Evolutionary conservation across 2,113 vertebrate species (phyloP).

Genomic region (Myocastor coypus): DNA sequence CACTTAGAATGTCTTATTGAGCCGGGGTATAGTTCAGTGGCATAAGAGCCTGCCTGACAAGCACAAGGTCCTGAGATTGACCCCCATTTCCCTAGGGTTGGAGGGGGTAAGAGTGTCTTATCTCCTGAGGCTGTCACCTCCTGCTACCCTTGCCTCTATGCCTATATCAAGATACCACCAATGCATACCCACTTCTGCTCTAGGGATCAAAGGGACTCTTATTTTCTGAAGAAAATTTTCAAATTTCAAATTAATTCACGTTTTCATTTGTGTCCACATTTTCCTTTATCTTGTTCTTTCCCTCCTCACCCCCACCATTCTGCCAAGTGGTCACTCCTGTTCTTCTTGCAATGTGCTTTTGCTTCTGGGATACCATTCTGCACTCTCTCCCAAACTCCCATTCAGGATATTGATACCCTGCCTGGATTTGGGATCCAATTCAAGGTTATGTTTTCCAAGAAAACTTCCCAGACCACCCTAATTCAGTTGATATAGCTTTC

Average conservation of each 20-base stretch:
- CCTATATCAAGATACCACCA: background rate
- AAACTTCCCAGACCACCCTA: background rate
- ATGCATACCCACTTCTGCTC: background rate
- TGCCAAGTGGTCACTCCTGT: too few relatives aligned
- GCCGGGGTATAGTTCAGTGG: too few relatives aligned
- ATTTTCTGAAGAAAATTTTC: background rate
- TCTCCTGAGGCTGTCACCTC: background rate
- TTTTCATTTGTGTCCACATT: background rate
- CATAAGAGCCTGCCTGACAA: too few relatives aligned
- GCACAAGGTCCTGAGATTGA: too few relatives aligned
- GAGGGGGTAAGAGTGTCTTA: background rate
- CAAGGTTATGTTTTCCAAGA: background rate
- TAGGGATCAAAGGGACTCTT: background rate
- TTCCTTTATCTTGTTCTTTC: background rate
- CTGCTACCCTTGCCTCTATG: background rate
- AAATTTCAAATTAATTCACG: background rate
- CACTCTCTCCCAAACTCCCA: background rate
- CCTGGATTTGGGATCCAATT: background rate
- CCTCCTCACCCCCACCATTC: background rate
- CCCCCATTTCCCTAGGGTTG: too few relatives aligned
- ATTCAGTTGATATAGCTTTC: background rate
- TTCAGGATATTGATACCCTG: background rate
- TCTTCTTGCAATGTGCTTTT: background rate
- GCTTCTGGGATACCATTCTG: background rate
- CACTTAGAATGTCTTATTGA: background rate